Conservation (phyloP, 2,797 vertebrate genomes). For the Mastacembelus armatus region DNA sequence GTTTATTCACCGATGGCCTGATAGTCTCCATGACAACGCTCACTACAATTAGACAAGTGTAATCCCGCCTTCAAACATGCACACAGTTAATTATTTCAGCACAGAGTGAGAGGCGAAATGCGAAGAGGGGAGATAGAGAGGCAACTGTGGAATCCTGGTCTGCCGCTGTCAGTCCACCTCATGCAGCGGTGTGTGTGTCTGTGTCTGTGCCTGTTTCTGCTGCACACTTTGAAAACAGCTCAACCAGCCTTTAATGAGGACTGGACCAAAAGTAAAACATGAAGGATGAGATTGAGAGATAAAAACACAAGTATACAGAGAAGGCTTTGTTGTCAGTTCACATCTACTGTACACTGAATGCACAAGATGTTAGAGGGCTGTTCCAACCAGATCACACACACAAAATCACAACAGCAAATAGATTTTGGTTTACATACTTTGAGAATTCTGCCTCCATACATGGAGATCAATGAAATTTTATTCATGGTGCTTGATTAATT, state of each 20-base stretch:
- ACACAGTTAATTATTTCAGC: slow-evolving; percentile 92
- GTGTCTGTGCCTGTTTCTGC: slow-evolving; percentile 24
- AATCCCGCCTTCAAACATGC: slow-evolving; percentile 92
- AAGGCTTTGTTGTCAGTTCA: slow-evolving; percentile 10
- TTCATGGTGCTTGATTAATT: background rate
- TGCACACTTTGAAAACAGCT: slow-evolving; percentile 20
- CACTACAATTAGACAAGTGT: slow-evolving; percentile 95
- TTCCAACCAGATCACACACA: slow-evolving; percentile 19
- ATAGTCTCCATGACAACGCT: slow-evolving; percentile 96
- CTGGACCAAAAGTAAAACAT: slow-evolving; percentile 51
- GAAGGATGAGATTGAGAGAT: slow-evolving; percentile 49
- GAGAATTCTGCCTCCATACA: background rate
- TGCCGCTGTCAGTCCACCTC: slow-evolving; percentile 70
- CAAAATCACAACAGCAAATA: no score
- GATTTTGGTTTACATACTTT: background rate
- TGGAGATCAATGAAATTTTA: background rate
- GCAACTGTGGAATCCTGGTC: slow-evolving; percentile 81
- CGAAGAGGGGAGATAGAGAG: slow-evolving; percentile 80
- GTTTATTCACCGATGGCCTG: slow-evolving; percentile 91
- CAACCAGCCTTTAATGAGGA: slow-evolving; percentile 62
- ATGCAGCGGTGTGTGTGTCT: slow-evolving; percentile 12
- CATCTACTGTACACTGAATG: background rate
- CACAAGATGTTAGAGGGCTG: slow-evolving; percentile 9
- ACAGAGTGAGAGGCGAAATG: slow-evolving; percentile 84
- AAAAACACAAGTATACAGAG: slow-evolving; percentile 40